Evolutionary conservation across 1,140 invertebrate species (phyloP).

Genomic region (Lordiphosa clarofinis): DNA sequence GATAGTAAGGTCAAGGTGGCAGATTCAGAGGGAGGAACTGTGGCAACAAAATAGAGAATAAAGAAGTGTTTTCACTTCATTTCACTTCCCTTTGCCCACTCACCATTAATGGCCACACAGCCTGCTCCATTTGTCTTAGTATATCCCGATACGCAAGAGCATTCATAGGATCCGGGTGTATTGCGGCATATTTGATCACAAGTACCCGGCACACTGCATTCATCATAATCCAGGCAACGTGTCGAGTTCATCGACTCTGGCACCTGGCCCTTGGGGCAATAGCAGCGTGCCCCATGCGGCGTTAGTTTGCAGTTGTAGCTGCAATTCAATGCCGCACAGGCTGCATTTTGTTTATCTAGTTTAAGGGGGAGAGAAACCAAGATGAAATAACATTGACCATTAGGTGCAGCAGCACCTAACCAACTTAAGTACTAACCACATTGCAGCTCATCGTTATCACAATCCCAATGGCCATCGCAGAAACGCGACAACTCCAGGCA

Average conservation of each 20-base stretch:
- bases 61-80: too few relatives aligned
- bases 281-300: slow-evolving; percentile 85
- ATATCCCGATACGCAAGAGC: slow-evolving; percentile 89
- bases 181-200: slow-evolving; percentile 92
- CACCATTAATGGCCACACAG: slow-evolving; percentile 87
- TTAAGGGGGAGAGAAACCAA: slow-evolving; percentile 5
- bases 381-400: neutral
- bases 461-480: slow-evolving; percentile 90
- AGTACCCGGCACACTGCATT: slow-evolving; percentile 86
- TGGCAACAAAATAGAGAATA: too few relatives aligned
- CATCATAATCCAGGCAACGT: slow-evolving; percentile 86
- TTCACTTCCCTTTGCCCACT: slow-evolving; percentile 35
- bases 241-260: slow-evolving; percentile 83
- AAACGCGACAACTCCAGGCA: slow-evolving; percentile 89
- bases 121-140: slow-evolving; percentile 80
- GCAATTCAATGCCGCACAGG: slow-evolving; percentile 84
- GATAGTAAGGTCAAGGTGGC: slow-evolving; percentile 59
- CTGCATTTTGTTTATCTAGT: slow-evolving; percentile 80
- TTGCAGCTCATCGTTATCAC: slow-evolving; percentile 83
- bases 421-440: slow-evolving; percentile 73
- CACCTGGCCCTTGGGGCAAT: slow-evolving; percentile 86
- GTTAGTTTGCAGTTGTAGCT: slow-evolving; percentile 85
- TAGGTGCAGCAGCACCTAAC: slow-evolving; percentile 1
- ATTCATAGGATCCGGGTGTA: slow-evolving; percentile 85
- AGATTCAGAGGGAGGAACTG: slow-evolving; percentile 58